A percentile compares a stretch with the other conserved stretches of the same genome.
Evolutionary conservation across 2,888 invertebrate genomes (phyloP).

Genomic region (Eilema depressum): DNA sequence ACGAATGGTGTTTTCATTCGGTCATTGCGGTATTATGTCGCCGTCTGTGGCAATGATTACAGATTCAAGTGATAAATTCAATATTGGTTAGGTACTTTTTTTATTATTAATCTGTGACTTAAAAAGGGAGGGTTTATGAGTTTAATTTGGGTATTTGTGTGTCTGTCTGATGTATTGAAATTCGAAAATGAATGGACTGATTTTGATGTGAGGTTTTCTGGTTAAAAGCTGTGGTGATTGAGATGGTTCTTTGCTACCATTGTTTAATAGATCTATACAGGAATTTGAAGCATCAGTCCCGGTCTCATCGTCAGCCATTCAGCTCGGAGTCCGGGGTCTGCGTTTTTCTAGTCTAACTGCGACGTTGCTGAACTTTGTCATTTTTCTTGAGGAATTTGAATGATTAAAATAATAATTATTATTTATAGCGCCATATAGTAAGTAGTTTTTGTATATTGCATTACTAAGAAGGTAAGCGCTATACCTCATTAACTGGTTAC

Average conservation of each 20-base stretch:
- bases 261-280: too few relatives aligned
- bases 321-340: too few relatives aligned
- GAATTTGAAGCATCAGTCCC: too few relatives aligned
- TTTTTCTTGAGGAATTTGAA: too few relatives aligned
- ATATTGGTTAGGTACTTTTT: background rate
- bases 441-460: too few relatives aligned
- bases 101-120: background rate
- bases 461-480: too few relatives aligned
- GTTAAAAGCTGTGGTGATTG: background rate
- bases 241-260: background rate
- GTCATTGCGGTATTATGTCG: conserved; percentile 24
- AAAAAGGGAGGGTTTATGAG: background rate
- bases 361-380: too few relatives aligned
- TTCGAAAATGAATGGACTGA: background rate
- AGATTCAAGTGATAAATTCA: conserved; percentile 22
- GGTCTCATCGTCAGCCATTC: too few relatives aligned
- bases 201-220: background rate
- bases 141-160: background rate
- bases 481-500: too few relatives aligned
- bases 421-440: too few relatives aligned
- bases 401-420: too few relatives aligned
- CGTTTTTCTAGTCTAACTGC: too few relatives aligned
- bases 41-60: conserved; percentile 25
- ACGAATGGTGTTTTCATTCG: conserved; percentile 50
- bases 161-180: background rate